Evolutionary conservation across 2,888 invertebrate genomes (phyloP), one percentile per base, ranked within the genome.

Genomic region (Corythucha ciliata): DNA sequence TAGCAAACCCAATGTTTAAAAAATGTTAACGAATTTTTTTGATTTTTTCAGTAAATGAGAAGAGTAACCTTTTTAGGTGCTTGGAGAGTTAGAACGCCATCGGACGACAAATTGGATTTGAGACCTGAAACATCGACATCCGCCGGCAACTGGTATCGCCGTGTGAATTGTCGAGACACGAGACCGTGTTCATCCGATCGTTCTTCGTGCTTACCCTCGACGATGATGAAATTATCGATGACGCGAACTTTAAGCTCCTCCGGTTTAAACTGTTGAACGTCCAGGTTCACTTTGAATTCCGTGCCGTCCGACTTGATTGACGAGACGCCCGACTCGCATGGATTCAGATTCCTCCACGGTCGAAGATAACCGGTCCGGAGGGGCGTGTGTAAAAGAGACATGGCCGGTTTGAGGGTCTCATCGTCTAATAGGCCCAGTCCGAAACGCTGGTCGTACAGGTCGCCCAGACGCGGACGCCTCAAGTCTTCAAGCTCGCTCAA

Each of bases 181-280:
- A 63, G 66, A 1, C 70, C 70, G 59, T 69, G 68, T 51, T 70
- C 66, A 45, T 71, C 70, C 20, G 60, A 59, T 39, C 64, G 64
- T 55, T 71, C 70, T 52, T 69, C 68, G 58, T 72, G 71, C 55
- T 67, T 69, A 22, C 69, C 70, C 39, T 69, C 67, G 6, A 71
- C 64, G 2, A 67, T 63, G 6, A 72, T 58, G 54, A 59, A 62
- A 53, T 70, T 68, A 12, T 67, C 65, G 1, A 20, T 33, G 14
- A 68, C 65, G 55, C 70, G 71, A n/a, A 72, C 68, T 3, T 62
- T 62, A 6, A 72, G 62, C 58, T 71, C 70, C n/a, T 70, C 67
- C 0, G 70, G 70, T 44, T 63, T 64, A 62, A 70, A 71, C 52
- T 70, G 68, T 34, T 66, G 67, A n/a, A 70, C 67, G 54, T 70